Percentiles rank a stretch among this genome's conserved stretches.
These are phyloP conservation scores for Lordiphosa collinella DNA, from an alignment of 1,140 invertebrate genomes.

Conservation along the genomic window DNA sequence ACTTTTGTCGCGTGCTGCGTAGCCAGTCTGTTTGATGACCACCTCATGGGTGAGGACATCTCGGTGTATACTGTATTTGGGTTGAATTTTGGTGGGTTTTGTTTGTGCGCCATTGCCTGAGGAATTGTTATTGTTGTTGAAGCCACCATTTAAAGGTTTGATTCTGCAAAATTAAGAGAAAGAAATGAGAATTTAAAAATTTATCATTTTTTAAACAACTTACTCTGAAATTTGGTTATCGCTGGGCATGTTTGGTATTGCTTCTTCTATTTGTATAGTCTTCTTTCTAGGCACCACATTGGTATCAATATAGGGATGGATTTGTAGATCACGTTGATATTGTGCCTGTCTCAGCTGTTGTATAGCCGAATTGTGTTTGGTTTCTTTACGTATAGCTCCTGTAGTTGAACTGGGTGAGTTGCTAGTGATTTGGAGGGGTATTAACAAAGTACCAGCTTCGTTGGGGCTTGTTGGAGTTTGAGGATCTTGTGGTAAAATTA, in stretches of 20 bases:
- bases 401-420: slow-evolving; percentile 3
- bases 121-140: slow-evolving; percentile 46
- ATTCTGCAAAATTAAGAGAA: slow-evolving; percentile 26
- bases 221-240: slow-evolving; percentile 51
- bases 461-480: slow-evolving; percentile 13
- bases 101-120: slow-evolving; percentile 31
- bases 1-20: slow-evolving; percentile 72
- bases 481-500: slow-evolving; percentile 1
- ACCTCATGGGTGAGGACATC: slow-evolving; percentile 74
- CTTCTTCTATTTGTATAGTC: slow-evolving; percentile 25
- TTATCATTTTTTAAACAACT: slow-evolving; percentile 5
- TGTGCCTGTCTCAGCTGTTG: slow-evolving; percentile 12
- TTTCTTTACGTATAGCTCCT: slow-evolving; percentile 23
- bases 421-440: slow-evolving; percentile 8
- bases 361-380: slow-evolving; percentile 3
- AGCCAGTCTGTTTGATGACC: slow-evolving; percentile 73
- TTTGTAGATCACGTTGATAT: slow-evolving; percentile 39
- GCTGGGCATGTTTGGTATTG: slow-evolving; percentile 42
- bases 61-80: slow-evolving; percentile 69
- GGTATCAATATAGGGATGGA: slow-evolving; percentile 53
- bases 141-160: slow-evolving; percentile 49
- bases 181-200: not conserved
- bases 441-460: slow-evolving; percentile 37
- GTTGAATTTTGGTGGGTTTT: slow-evolving; percentile 64
- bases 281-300: slow-evolving; percentile 38